phyloP scores from a whole-genome alignment of 2,113 vertebrate genomes.

The Terrapene triunguis region DNA sequence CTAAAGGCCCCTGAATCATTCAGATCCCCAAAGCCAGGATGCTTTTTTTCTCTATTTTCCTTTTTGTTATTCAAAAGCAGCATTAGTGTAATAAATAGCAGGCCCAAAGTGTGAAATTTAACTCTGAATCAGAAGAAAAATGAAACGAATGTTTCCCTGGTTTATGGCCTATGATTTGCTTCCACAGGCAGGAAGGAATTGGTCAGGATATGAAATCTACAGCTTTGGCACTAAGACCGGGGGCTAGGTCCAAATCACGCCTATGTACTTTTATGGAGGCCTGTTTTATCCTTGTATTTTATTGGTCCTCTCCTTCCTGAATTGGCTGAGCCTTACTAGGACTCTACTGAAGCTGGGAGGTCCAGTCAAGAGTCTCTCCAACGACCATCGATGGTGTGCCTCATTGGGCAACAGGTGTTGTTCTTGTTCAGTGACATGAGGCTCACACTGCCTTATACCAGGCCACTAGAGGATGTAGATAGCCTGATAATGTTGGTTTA shows the following conservation, averaged over 20 bases:
- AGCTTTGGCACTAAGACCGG: background rate
- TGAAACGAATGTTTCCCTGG: background rate
- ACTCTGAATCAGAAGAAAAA: background rate
- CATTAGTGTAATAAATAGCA: background rate
- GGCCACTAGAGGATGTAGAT: constrained; percentile 14
- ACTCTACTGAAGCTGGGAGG: background rate
- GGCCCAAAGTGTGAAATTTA: constrained; percentile 34
- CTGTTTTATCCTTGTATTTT: constrained; percentile 1
- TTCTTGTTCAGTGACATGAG: background rate
- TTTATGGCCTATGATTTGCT: background rate
- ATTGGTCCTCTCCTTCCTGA: background rate
- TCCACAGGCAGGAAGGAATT: background rate
- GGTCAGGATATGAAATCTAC: constrained; percentile 26
- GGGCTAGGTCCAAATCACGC: background rate
- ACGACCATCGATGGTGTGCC: background rate
- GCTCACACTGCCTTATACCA: background rate
- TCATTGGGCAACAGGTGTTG: constrained; percentile 22
- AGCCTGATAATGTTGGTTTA: background rate
- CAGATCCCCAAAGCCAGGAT: background rate
- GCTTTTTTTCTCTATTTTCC: background rate
- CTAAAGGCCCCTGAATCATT: background rate
- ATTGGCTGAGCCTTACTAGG: background rate
- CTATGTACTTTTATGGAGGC: background rate
- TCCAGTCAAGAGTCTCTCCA: background rate
- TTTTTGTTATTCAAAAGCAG: background rate